Percentiles rank a stretch among this genome's conserved stretches.
phyloP scores from a whole-genome alignment of 2,113 vertebrate species.

The Equus przewalskii region DNA sequence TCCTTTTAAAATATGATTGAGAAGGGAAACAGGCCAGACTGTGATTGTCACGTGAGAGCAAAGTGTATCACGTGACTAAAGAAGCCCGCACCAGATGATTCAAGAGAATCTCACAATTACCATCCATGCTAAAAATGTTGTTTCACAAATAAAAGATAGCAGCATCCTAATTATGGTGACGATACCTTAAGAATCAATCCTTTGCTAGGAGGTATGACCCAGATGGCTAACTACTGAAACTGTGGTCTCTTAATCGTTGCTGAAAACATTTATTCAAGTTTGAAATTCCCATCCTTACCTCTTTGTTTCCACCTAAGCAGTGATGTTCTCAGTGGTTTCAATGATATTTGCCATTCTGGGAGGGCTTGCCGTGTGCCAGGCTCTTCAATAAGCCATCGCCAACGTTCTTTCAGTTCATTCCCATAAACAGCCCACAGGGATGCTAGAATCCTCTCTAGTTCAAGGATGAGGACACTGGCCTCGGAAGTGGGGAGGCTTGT shows the following conservation, averaged over 20 bases:
- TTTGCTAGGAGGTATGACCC: neutral
- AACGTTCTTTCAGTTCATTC: accelerated
- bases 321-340: too few species aligned
- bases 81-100: accelerated
- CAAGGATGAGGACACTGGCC: neutral
- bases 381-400: neutral
- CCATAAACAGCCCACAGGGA: accelerated
- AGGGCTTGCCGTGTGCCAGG: accelerated
- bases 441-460: neutral
- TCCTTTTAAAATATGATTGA: neutral
- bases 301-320: neutral
- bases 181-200: neutral
- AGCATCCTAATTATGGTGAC: neutral
- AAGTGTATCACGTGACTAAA: neutral
- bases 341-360: too few species aligned
- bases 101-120: neutral
- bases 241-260: neutral
- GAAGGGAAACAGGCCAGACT: too few species aligned
- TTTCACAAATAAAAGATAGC: neutral
- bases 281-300: neutral
- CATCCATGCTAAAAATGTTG: accelerated
- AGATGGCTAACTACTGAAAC: neutral
- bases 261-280: neutral
- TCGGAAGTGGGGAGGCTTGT: too few species aligned
- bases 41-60: accelerated